These are phyloP conservation scores for Caenorhabditis sp. DNA, from an alignment of 2,888 invertebrate species.

Conservation along the genomic window DNA sequence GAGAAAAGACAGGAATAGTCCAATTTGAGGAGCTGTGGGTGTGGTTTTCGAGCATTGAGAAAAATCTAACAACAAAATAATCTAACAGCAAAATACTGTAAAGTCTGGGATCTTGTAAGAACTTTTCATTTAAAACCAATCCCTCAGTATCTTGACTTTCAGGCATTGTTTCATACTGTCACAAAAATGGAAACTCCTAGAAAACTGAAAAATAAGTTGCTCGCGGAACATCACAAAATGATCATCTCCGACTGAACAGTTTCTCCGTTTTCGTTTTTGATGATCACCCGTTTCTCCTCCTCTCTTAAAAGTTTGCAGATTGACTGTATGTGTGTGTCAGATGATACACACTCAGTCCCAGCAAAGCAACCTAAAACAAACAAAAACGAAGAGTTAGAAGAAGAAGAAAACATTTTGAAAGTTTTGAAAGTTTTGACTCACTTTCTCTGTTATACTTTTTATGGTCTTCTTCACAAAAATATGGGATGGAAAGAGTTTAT, in stretches of 20 bases:
- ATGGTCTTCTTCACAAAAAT: conserved; percentile 8
- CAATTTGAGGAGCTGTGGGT: too few species aligned
- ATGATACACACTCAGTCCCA: conserved; percentile 14
- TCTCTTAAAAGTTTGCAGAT: conserved; percentile 12
- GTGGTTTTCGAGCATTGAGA: too few species aligned
- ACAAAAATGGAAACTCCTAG: too few species aligned
- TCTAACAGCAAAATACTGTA: too few species aligned
- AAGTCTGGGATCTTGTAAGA: too few species aligned
- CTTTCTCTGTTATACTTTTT: conserved; percentile 35
- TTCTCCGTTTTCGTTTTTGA: not conserved
- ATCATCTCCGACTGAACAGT: conserved; percentile 17
- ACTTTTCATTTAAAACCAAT: too few species aligned
- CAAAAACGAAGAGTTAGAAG: conserved; percentile 10
- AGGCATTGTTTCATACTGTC: too few species aligned
- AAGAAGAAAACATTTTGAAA: conserved; percentile 9
- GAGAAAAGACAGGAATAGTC: too few species aligned
- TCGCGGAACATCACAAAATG: not conserved
- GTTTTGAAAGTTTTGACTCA: conserved; percentile 47
- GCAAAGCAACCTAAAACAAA: conserved; percentile 48
- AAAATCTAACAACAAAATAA: too few species aligned
- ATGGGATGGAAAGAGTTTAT: not conserved
- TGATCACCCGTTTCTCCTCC: not conserved
- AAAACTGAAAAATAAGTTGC: not conserved
- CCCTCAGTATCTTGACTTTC: too few species aligned
- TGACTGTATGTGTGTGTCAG: conserved; percentile 18